Evolutionary conservation across 2,113 vertebrate genomes (phyloP).

Genomic region (Grammomys dolichurus): DNA sequence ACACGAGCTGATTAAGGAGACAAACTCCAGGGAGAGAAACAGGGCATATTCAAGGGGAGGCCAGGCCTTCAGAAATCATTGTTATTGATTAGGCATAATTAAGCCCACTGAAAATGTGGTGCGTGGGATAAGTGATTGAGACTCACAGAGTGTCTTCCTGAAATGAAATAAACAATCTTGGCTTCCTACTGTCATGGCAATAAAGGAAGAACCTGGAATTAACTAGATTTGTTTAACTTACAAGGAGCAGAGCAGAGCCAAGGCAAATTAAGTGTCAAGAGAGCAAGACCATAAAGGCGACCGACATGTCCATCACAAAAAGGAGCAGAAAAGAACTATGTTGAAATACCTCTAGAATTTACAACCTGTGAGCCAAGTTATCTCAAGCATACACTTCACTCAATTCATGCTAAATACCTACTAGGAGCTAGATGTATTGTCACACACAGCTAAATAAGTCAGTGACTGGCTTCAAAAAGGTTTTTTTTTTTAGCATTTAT

Average conservation of each 20-base stretch:
- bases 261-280: not conserved
- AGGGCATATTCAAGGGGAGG: not conserved
- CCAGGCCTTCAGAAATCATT: not conserved
- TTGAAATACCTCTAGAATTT: constrained; percentile 1
- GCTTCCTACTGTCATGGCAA: not conserved
- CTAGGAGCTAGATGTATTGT: not conserved
- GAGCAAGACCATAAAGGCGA: not conserved
- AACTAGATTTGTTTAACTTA: not conserved
- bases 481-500: not conserved
- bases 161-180: constrained; percentile 21
- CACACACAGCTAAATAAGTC: not conserved
- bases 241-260: not conserved
- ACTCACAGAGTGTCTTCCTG: not conserved
- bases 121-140: not conserved
- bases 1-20: not conserved
- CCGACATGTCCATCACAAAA: not conserved
- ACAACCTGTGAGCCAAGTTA: not conserved
- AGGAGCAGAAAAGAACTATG: not conserved
- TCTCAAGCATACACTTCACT: not conserved
- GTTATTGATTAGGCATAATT: constrained; percentile 19
- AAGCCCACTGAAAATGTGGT: not conserved
- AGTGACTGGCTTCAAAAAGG: not conserved
- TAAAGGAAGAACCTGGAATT: not conserved
- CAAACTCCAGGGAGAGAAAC: not conserved
- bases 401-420: not conserved